phyloP scores from a whole-genome alignment of 2,888 invertebrate genomes.

The Synanthedon andrenaeformis region DNA sequence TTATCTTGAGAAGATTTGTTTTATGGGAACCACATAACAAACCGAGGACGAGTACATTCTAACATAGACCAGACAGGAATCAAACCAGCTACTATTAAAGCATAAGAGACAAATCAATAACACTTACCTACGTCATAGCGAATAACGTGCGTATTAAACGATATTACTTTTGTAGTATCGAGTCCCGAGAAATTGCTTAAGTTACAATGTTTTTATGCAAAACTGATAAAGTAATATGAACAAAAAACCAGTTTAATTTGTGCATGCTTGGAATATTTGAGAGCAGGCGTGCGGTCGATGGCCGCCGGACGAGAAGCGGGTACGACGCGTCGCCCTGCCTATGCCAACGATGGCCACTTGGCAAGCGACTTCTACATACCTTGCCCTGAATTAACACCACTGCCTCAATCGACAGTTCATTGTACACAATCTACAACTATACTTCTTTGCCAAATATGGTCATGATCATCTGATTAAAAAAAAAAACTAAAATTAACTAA shows the following conservation, averaged over 20 bases:
- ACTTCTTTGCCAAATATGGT: no score
- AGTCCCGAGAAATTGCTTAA: constrained; percentile 4
- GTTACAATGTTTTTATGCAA: constrained; percentile 50
- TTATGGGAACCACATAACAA: no score
- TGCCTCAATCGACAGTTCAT: no score
- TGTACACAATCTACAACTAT: no score
- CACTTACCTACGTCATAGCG: background rate
- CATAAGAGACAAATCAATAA: no score
- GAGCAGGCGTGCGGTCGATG: constrained; percentile 62
- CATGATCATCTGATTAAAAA: no score
- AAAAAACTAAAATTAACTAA: no score
- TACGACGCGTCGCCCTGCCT: constrained; percentile 10
- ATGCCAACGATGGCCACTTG: background rate
- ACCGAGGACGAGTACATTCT: no score
- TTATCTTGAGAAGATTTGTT: no score
- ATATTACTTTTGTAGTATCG: background rate
- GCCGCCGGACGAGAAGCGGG: constrained; percentile 29
- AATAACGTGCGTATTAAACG: background rate
- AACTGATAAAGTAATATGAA: constrained; percentile 54
- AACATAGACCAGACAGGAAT: no score
- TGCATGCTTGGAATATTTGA: constrained; percentile 68
- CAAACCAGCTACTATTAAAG: no score
- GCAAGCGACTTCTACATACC: background rate
- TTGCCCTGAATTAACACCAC: background rate
- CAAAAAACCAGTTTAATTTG: constrained; percentile 67